A percentile compares a stretch with the other conserved stretches of the same genome.
These are phyloP conservation scores for Aleadryas rufinucha DNA, from an alignment of 2,113 vertebrate species.

Conservation along the genomic window DNA sequence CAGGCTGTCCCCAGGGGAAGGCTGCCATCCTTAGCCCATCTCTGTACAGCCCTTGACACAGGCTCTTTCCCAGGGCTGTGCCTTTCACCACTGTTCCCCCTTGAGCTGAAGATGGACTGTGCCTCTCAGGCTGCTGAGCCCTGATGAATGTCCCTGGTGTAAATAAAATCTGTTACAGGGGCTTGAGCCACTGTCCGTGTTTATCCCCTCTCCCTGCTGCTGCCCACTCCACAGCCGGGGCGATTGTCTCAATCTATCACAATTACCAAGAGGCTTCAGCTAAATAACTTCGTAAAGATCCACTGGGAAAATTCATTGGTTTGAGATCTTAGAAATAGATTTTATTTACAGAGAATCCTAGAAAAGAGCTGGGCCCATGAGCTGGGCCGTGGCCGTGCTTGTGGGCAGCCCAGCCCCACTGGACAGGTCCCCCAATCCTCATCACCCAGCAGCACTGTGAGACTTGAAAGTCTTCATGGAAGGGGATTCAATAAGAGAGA, in stretches of 20 bases:
- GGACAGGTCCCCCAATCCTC: background rate
- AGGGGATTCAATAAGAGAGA: background rate
- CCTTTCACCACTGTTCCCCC: background rate
- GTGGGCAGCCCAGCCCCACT: background rate
- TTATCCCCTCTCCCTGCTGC: background rate
- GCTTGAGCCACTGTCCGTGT: background rate
- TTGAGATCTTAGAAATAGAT: slow-evolving; percentile 47
- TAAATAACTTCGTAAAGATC: slow-evolving; percentile 61
- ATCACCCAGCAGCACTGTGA: background rate
- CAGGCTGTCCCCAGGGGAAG: background rate
- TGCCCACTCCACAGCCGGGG: background rate
- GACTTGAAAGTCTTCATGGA: background rate
- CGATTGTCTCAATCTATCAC: slow-evolving; percentile 60
- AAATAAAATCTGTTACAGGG: slow-evolving; percentile 15
- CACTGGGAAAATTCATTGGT: slow-evolving; percentile 45
- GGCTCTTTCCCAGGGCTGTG: background rate
- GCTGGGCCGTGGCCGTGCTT: fast-evolving
- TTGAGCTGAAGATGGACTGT: slow-evolving; percentile 40
- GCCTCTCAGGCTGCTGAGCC: slow-evolving; percentile 28
- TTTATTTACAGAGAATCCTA: slow-evolving; percentile 34
- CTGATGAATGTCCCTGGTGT: slow-evolving; percentile 16
- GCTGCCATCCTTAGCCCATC: background rate
- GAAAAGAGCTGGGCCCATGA: background rate
- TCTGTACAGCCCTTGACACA: background rate
- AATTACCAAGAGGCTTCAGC: slow-evolving; percentile 59